Evolutionary conservation across 2,888 invertebrate species (phyloP).

Genomic region (Polylopha cassiicola): DNA sequence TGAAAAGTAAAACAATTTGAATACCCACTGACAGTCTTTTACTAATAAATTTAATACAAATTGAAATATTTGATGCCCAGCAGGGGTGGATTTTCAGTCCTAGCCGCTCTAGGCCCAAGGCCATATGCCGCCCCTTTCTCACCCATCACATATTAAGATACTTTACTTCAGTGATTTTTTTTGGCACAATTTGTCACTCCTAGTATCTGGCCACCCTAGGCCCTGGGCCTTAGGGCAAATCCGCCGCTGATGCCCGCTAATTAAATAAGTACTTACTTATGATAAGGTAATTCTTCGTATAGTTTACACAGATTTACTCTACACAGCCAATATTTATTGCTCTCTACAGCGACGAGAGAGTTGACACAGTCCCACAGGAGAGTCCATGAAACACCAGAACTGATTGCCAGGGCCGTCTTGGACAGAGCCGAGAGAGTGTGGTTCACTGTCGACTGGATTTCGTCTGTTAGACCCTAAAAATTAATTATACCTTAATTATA

Average conservation of each 20-base stretch:
- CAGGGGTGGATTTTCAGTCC: too few relatives aligned
- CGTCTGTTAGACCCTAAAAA: conserved; percentile 82
- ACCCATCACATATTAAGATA: too few relatives aligned
- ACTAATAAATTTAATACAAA: too few relatives aligned
- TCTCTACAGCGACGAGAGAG: conserved; percentile 78
- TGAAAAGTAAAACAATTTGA: conserved; percentile 30
- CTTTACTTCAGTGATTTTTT: too few relatives aligned
- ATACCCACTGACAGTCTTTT: not conserved
- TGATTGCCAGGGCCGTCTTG: conserved; percentile 75
- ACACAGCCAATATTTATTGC: conserved; percentile 90
- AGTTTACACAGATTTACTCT: conserved; percentile 78
- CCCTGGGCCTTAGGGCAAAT: too few relatives aligned
- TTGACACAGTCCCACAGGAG: conserved; percentile 77
- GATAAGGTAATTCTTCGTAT: conserved; percentile 62
- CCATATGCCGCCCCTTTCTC: too few relatives aligned
- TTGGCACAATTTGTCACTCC: too few relatives aligned
- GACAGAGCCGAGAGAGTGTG: conserved; percentile 82
- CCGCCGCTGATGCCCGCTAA: too few relatives aligned
- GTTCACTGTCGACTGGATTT: conserved; percentile 85
- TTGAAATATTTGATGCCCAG: conserved; percentile 1
- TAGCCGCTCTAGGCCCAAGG: too few relatives aligned
- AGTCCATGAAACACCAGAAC: conserved; percentile 79
- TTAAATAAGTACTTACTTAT: conserved; percentile 45
- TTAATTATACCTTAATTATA: conserved; percentile 4
- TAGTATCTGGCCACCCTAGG: too few relatives aligned